These are phyloP conservation scores for Anoncus sp. DNA, from an alignment of 2,888 invertebrate genomes.

Conservation along the genomic window DNA sequence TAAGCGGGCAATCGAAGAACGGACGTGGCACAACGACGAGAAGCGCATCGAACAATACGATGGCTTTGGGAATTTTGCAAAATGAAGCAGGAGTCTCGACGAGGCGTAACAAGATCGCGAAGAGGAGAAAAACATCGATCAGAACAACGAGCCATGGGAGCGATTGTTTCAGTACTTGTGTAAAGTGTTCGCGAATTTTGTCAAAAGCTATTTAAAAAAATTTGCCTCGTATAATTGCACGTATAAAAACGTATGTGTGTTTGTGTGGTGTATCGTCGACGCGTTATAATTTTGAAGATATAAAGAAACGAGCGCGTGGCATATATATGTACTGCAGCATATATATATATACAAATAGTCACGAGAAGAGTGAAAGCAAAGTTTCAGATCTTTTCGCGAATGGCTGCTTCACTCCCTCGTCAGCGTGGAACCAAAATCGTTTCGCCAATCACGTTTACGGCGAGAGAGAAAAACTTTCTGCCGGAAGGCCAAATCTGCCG, in stretches of 20 bases:
- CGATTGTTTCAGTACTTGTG: slow-evolving; percentile 65
- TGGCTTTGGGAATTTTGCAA: slow-evolving; percentile 55
- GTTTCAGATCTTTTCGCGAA: slow-evolving; percentile 69
- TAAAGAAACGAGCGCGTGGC: slow-evolving; percentile 58
- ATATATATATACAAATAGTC: slow-evolving; percentile 18
- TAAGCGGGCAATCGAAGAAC: slow-evolving; percentile 44
- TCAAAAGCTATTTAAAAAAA: slow-evolving; percentile 53
- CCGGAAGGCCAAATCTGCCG: slow-evolving; percentile 29
- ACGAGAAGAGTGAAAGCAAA: slow-evolving; percentile 62
- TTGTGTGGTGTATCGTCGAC: too few species aligned
- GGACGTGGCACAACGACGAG: slow-evolving; percentile 44
- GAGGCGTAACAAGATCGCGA: slow-evolving; percentile 31
- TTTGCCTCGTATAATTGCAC: too few species aligned
- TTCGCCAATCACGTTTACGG: slow-evolving; percentile 49
- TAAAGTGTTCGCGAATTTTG: slow-evolving; percentile 62
- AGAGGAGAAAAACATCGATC: slow-evolving; percentile 57
- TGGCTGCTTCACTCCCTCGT: slow-evolving; percentile 58
- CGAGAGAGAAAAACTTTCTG: slow-evolving; percentile 17
- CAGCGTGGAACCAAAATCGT: slow-evolving; percentile 29
- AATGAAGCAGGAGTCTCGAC: slow-evolving; percentile 47
- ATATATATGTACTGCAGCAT: slow-evolving; percentile 26
- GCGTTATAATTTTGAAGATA: too few species aligned
- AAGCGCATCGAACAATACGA: slow-evolving; percentile 63
- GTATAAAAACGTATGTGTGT: too few species aligned
- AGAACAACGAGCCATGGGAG: slow-evolving; percentile 62